These are phyloP conservation scores for Lycaena phlaeas DNA, from an alignment of 2,888 invertebrate species.

Conservation along the genomic window DNA sequence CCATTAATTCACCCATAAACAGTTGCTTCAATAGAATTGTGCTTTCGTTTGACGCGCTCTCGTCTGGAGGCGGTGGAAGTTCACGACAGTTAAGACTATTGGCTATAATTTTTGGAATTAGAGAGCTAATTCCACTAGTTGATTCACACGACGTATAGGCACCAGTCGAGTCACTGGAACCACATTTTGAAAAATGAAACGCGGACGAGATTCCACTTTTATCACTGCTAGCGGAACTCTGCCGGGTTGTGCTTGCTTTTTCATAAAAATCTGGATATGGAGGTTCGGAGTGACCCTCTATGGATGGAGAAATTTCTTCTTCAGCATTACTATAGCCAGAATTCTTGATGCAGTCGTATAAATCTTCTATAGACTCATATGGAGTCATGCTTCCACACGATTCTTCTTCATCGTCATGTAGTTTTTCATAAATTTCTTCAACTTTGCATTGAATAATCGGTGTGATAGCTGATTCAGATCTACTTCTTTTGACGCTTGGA, in stretches of 20 bases:
- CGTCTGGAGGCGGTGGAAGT: constrained; percentile 47
- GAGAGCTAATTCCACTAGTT: constrained; percentile 57
- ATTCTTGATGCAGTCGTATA: constrained; percentile 66
- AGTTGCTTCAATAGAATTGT: constrained; percentile 67
- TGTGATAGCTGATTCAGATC: constrained; percentile 61
- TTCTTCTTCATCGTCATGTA: constrained; percentile 48
- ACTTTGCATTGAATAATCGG: constrained; percentile 46
- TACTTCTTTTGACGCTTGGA: constrained; percentile 54
- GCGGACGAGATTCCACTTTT: constrained; percentile 64
- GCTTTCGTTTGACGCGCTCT: constrained; percentile 48
- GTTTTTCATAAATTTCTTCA: constrained; percentile 58
- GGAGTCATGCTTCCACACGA: constrained; percentile 64
- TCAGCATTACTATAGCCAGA: constrained; percentile 51
- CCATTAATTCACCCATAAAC: constrained; percentile 78
- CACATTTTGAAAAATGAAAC: constrained; percentile 67
- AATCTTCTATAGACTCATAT: constrained; percentile 65
- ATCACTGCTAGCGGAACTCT: constrained; percentile 61
- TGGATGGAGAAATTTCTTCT: constrained; percentile 57
- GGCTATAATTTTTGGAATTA: constrained; percentile 46
- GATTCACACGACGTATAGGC: constrained; percentile 64
- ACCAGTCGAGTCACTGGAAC: constrained; percentile 59
- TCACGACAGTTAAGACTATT: constrained; percentile 52
- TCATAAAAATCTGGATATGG: constrained; percentile 59
- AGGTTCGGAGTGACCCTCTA: constrained; percentile 56
- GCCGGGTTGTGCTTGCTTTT: constrained; percentile 51